Base-by-base conservation (phyloP, 2,888 invertebrate genomes). In the Tipula confusa region DNA sequence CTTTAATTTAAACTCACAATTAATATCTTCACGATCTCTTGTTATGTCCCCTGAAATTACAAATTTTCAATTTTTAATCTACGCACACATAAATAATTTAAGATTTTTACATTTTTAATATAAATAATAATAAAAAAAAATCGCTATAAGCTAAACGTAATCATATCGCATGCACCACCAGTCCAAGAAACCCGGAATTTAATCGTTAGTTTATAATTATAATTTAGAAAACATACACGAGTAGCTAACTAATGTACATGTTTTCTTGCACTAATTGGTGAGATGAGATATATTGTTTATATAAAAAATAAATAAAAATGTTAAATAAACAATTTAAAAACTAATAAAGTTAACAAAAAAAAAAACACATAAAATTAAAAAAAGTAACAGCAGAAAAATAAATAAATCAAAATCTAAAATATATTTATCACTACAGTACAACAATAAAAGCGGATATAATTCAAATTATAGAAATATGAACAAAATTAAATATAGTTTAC, bases 21-120 rank as follows among this genome's bases (percentile, higher is more conserved):
- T 94, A 87, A 93, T 92, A 88, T 94, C 94, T 89, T 94, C 94
- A 87, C 93, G 92, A 90, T 93, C 93, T 88, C 93, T 92, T 86
- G 93, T 93, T 88, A 94, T 92, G 90, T 94, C 94, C 92, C 94
- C 94, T 94, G 92, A 86, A 92, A 92, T 87, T 85, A 85, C 82
- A 84, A 84, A 64, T 18, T 79, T 83, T 18, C 9, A 83, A 86
- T 29, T 15, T 81, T 81, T 15, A 81, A 81, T 81, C 6, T n/a
- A 81, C n/a, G 29, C 29, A n/a, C 29, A 81, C 80, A 81, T 15
- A 31, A 24, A 28, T 15, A 81, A 29, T 31, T 81, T 15, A 11
- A 29, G 15, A 28, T 28, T 79, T 79, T 79, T 79, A 28, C 29
- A 79, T 13, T 6, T 11, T 28, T 28, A 79, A 81, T 31, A n/a